phyloP scores from a whole-genome alignment of 2,797 vertebrate genomes.

The Gorsachius magnificus region DNA sequence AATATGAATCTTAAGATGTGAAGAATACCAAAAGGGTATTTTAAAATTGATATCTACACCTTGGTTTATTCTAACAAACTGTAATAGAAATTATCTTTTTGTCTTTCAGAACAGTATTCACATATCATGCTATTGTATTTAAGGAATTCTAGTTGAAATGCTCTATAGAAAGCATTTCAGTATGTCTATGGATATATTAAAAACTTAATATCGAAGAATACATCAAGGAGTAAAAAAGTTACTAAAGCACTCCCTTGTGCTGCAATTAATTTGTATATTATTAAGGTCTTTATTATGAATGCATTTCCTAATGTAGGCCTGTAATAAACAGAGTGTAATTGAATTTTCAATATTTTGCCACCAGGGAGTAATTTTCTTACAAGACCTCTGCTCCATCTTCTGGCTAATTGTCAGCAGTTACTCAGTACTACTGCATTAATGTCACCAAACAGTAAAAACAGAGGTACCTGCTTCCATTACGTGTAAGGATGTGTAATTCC shows the following conservation, averaged over 20 bases:
- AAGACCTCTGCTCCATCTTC: slow-evolving; percentile 82
- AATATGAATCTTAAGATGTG: background rate
- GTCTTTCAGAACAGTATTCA: background rate
- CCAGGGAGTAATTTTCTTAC: slow-evolving; percentile 76
- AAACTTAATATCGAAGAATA: slow-evolving; percentile 72
- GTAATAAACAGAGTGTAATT: slow-evolving; percentile 84
- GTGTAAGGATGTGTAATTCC: background rate
- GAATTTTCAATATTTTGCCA: slow-evolving; percentile 84
- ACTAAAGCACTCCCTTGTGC: slow-evolving; percentile 74
- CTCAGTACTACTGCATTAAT: slow-evolving; percentile 72
- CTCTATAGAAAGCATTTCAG: slow-evolving; percentile 39
- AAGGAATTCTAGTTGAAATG: slow-evolving; percentile 51
- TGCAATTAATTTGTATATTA: slow-evolving; percentile 81
- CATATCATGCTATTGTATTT: background rate
- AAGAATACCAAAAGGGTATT: background rate
- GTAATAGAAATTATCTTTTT: background rate
- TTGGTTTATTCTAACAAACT: background rate
- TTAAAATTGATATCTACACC: background rate
- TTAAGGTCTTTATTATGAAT: slow-evolving; percentile 81
- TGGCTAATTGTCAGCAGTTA: slow-evolving; percentile 80
- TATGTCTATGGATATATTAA: slow-evolving; percentile 59
- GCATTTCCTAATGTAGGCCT: slow-evolving; percentile 76
- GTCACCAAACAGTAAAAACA: slow-evolving; percentile 65
- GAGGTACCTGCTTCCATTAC: slow-evolving; percentile 38
- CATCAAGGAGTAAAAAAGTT: slow-evolving; percentile 71